Evolutionary conservation across 2,888 invertebrate species (phyloP).

Genomic region (Dysmachus trigonus): DNA sequence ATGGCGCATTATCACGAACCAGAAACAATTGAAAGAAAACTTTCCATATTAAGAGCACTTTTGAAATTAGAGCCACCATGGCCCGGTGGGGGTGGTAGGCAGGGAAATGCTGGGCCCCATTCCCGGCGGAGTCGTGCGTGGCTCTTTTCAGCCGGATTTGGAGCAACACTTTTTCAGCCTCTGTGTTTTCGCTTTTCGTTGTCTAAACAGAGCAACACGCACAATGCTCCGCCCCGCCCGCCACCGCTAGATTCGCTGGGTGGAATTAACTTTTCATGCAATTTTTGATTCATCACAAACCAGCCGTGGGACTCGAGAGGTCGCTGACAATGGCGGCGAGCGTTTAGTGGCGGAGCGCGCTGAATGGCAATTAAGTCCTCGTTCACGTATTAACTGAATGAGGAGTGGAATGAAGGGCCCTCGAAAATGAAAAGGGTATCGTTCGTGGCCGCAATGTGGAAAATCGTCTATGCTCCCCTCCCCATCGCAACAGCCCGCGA

Average conservation of each 20-base stretch:
- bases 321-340: neutral
- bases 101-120: neutral
- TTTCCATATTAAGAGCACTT: constrained; percentile 31
- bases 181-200: neutral
- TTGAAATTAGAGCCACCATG: neutral
- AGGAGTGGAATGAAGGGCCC: neutral
- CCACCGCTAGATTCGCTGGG: neutral
- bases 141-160: constrained; percentile 9
- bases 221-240: neutral
- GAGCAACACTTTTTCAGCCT: neutral
- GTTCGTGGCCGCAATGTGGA: neutral
- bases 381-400: neutral
- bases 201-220: neutral
- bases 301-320: neutral
- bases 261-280: neutral
- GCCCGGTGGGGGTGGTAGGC: neutral
- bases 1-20: constrained; percentile 30
- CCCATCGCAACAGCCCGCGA: neutral
- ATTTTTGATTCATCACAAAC: neutral
- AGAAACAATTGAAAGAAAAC: constrained; percentile 30
- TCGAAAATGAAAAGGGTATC: neutral
- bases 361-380: neutral
- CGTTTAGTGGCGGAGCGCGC: neutral
- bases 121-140: neutral
- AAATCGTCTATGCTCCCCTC: neutral